A percentile compares a stretch with the other conserved stretches of the same genome.
Conservation (phyloP, 1,140 invertebrate genomes). For the Drosophila varians region DNA sequence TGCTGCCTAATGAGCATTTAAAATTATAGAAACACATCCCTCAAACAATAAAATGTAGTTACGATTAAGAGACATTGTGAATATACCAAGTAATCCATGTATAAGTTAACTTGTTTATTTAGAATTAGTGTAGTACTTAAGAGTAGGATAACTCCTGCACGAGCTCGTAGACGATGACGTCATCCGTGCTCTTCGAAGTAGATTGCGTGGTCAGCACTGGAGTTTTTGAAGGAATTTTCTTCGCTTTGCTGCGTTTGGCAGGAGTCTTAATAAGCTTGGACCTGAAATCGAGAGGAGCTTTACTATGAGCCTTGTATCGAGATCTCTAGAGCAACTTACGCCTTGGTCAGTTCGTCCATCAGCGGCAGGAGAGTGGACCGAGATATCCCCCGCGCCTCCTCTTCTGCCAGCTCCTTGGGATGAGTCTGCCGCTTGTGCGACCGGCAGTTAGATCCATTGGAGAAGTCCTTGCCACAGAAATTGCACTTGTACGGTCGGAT, state of each 20-base stretch:
- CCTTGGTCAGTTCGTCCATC: constrained; percentile 70
- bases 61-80: constrained; percentile 48
- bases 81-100: constrained; percentile 40
- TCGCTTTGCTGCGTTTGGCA: constrained; percentile 36
- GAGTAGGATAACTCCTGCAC: constrained; percentile 48
- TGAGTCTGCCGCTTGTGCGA: constrained; percentile 84
- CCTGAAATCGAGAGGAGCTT: background rate
- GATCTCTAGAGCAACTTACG: constrained; percentile 37
- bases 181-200: constrained; percentile 18
- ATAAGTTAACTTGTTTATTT: constrained; percentile 5
- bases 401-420: constrained; percentile 83
- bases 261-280: constrained; percentile 63
- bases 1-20: constrained; percentile 61
- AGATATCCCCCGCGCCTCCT: constrained; percentile 70
- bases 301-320: too few relatives aligned
- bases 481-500: constrained; percentile 84
- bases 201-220: background rate
- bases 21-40: constrained; percentile 27
- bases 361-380: constrained; percentile 63
- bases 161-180: constrained; percentile 43
- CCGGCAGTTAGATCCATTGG: constrained; percentile 84
- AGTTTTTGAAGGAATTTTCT: constrained; percentile 11
- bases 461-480: constrained; percentile 84
- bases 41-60: constrained; percentile 30
- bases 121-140: constrained; percentile 32